A percentile compares a stretch with the other conserved stretches of the same genome.
These are phyloP conservation scores for Helicoverpa armigera DNA, from an alignment of 1,140 invertebrate genomes.

Conservation along the genomic window DNA sequence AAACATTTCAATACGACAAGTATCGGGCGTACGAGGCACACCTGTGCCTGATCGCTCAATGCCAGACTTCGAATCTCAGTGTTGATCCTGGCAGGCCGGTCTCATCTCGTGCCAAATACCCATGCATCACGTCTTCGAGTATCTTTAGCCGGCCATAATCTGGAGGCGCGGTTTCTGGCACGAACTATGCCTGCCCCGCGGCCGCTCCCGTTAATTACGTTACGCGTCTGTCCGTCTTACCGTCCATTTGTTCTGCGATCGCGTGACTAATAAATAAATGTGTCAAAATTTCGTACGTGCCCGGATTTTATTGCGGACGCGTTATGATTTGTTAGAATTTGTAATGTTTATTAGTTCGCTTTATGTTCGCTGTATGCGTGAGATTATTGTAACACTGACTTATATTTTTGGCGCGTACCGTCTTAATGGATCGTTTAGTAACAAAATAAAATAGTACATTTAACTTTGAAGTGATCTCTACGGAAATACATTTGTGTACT, in stretches of 20 bases:
- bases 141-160: slow-evolving; percentile 38
- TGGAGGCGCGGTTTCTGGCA: slow-evolving; percentile 40
- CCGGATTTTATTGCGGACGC: slow-evolving; percentile 10
- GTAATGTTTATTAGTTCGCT: slow-evolving; percentile 12
- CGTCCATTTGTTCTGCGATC: slow-evolving; percentile 33
- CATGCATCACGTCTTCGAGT: slow-evolving; percentile 38
- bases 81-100: slow-evolving; percentile 43
- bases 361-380: background rate
- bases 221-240: slow-evolving; percentile 9
- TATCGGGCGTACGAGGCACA: slow-evolving; percentile 14
- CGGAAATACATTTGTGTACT: background rate
- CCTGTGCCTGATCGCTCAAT: slow-evolving; percentile 42
- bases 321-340: slow-evolving; percentile 14
- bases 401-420: background rate
- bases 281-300: slow-evolving; percentile 29
- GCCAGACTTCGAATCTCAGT: slow-evolving; percentile 19
- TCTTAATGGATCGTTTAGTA: background rate
- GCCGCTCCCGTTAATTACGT: slow-evolving; percentile 34
- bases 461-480: background rate
- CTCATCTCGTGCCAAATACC: slow-evolving; percentile 45
- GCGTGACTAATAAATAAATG: slow-evolving; percentile 33
- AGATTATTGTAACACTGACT: slow-evolving; percentile 1
- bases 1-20: background rate
- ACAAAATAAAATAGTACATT: slow-evolving; percentile 1
- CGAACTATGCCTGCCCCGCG: slow-evolving; percentile 34